These are phyloP conservation scores for Phrynosoma blainvillii DNA, from an alignment of 2,113 vertebrate genomes.

Conservation along the genomic window DNA sequence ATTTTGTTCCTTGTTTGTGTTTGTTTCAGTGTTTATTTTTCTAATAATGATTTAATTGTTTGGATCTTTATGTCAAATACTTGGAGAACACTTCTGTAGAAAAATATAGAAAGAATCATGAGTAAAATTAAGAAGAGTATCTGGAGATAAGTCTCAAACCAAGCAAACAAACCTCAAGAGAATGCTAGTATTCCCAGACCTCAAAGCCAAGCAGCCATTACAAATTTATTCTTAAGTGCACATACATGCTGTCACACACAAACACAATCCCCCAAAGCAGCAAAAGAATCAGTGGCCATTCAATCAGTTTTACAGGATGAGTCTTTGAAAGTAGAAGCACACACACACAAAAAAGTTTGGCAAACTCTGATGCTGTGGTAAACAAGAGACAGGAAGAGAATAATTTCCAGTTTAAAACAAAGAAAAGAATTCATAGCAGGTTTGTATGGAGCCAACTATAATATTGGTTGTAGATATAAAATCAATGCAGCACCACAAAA, in stretches of 20 bases:
- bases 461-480: no score
- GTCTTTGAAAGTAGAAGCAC: no score
- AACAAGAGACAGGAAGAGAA: no score
- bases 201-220: neutral
- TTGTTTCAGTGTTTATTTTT: neutral
- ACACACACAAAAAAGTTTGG: no score
- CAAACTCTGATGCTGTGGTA: no score
- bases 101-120: neutral
- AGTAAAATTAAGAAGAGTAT: neutral
- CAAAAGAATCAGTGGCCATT: neutral
- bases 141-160: neutral
- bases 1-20: neutral
- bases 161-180: neutral
- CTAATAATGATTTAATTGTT: neutral
- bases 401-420: no score
- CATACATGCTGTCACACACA: no score
- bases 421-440: no score
- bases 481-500: neutral
- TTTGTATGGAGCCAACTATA: no score
- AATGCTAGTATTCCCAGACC: neutral
- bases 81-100: neutral
- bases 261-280: neutral
- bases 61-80: neutral
- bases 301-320: neutral
- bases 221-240: neutral